Conservation (phyloP, 2,888 invertebrate species). For the Sialis fuliginosa region DNA sequence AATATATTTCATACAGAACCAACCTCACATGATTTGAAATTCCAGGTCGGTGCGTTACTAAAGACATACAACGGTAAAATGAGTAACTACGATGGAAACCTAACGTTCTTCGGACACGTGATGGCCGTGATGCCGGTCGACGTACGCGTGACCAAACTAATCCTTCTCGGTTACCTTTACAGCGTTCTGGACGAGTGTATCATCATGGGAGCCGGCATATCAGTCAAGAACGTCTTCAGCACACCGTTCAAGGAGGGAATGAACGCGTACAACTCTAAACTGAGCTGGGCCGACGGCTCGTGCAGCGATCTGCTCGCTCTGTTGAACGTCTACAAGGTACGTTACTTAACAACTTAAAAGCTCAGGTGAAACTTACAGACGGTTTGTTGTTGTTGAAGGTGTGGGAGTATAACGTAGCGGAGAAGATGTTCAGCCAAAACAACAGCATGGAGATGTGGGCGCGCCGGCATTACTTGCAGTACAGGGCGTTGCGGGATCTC, state of each 20-base stretch:
- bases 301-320: conserved; percentile 73
- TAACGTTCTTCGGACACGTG: conserved; percentile 71
- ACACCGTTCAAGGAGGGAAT: conserved; percentile 51
- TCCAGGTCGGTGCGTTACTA: conserved; percentile 61
- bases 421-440: conserved; percentile 33
- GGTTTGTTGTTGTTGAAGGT: conserved; percentile 27
- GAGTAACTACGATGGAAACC: conserved; percentile 55
- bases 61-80: conserved; percentile 34
- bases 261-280: conserved; percentile 53
- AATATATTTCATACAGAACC: too few species aligned
- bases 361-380: not conserved
- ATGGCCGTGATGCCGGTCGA: conserved; percentile 73
- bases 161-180: conserved; percentile 72
- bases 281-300: conserved; percentile 67
- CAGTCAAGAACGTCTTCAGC: conserved; percentile 63
- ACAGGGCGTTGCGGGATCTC: conserved; percentile 55
- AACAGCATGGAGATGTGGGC: conserved; percentile 47
- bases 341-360: too few species aligned
- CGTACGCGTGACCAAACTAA: conserved; percentile 62
- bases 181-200: conserved; percentile 70
- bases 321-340: conserved; percentile 60
- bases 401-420: conserved; percentile 44
- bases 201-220: conserved; percentile 74
- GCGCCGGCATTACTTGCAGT: conserved; percentile 45
- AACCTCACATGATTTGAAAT: too few species aligned